phyloP scores from a whole-genome alignment of 23 tunicate genomes.

The Styela clava region DNA sequence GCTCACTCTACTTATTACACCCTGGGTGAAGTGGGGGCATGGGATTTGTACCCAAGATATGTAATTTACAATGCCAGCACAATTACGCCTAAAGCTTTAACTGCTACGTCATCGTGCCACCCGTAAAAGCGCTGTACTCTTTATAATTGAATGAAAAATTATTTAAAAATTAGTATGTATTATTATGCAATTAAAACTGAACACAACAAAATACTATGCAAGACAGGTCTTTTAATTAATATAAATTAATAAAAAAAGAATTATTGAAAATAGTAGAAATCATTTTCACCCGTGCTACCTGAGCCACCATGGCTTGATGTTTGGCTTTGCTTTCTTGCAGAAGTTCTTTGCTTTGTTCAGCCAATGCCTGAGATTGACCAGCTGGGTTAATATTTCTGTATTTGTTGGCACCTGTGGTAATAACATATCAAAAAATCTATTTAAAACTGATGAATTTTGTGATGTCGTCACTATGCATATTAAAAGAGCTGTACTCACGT shows the following conservation, averaged over 20 bases:
- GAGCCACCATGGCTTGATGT: conserved; percentile 84
- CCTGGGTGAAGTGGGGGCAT: too few species aligned
- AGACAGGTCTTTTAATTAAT: too few species aligned
- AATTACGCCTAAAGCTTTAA: too few species aligned
- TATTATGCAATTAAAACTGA: not conserved
- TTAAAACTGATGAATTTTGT: not conserved
- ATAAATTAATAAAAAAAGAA: too few species aligned
- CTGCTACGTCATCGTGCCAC: not conserved
- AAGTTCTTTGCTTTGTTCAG: conserved; percentile 61
- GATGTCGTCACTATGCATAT: too few species aligned
- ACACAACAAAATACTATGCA: not conserved
- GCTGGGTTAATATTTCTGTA: not conserved
- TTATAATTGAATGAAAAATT: not conserved
- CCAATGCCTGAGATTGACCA: conserved; percentile 35
- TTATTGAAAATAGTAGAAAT: not conserved
- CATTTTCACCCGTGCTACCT: conserved; percentile 51
- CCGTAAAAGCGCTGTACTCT: not conserved
- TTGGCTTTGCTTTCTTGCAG: conserved; percentile 84
- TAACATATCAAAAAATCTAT: not conserved
- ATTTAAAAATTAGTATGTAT: too few species aligned
- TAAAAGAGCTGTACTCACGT: not conserved
- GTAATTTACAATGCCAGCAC: too few species aligned
- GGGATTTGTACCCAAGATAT: too few species aligned
- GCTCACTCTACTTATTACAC: too few species aligned
- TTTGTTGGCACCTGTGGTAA: not conserved